Evolutionary conservation across 1,140 invertebrate species (phyloP).

Genomic region (Diabrotica virgifera): DNA sequence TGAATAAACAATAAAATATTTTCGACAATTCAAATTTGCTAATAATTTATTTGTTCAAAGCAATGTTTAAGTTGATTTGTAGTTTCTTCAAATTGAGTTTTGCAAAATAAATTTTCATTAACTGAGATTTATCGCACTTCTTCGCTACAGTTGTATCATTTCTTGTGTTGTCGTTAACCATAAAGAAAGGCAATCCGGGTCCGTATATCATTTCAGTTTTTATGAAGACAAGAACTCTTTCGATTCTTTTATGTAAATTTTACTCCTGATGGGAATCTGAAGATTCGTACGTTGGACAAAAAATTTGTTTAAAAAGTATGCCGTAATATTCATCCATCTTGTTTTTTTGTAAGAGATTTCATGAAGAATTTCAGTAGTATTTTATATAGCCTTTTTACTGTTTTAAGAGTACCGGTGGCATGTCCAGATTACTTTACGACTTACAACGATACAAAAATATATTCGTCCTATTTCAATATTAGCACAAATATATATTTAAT

Average conservation of each 20-base stretch:
- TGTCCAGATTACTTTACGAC: too few relatives aligned
- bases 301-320: too few relatives aligned
- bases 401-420: too few relatives aligned
- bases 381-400: too few relatives aligned
- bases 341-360: too few relatives aligned
- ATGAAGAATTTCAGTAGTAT: too few relatives aligned
- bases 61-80: slow-evolving; percentile 11
- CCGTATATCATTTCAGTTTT: slow-evolving; percentile 2
- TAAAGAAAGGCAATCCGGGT: background rate
- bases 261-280: background rate
- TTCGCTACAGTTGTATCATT: slow-evolving; percentile 2
- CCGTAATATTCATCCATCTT: too few relatives aligned
- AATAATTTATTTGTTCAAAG: slow-evolving; percentile 4
- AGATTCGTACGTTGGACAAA: too few relatives aligned
- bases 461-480: too few relatives aligned
- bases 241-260: slow-evolving; percentile 3
- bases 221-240: background rate
- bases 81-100: slow-evolving; percentile 6
- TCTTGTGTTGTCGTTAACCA: slow-evolving; percentile 2
- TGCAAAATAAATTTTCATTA: slow-evolving; percentile 12
- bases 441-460: too few relatives aligned
- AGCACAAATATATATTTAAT: too few relatives aligned
- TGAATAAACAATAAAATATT: slow-evolving; percentile 9
- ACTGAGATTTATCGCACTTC: slow-evolving; percentile 7
- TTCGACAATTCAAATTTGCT: slow-evolving; percentile 3